Evolutionary conservation across 2,113 vertebrate species (phyloP).

Genomic region (Castor canadensis): DNA sequence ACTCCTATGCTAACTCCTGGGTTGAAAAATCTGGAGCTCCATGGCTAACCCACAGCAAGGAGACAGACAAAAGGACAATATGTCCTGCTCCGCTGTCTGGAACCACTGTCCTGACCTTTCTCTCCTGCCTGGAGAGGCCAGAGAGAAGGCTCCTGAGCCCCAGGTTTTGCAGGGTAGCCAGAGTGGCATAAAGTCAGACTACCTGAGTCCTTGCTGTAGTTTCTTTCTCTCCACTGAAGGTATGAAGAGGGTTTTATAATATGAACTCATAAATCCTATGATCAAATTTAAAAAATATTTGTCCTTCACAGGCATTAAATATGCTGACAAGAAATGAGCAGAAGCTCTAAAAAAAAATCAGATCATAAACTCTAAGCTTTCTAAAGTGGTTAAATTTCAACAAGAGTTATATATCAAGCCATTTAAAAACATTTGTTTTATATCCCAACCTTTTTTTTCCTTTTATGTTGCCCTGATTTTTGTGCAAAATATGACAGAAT

Average conservation of each 20-base stretch:
- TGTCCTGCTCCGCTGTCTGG: neutral
- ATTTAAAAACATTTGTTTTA: slow-evolving; percentile 61
- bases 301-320: slow-evolving; percentile 36
- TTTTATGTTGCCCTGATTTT: slow-evolving; percentile 19
- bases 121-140: neutral
- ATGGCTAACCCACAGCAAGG: neutral
- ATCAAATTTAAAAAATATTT: slow-evolving; percentile 43
- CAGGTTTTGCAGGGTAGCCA: no score
- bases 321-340: slow-evolving; percentile 32
- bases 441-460: neutral
- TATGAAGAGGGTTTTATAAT: neutral
- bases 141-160: accelerated
- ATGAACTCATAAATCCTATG: slow-evolving; percentile 3
- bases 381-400: slow-evolving; percentile 43
- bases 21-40: no score
- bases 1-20: no score
- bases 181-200: neutral
- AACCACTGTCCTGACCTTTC: accelerated
- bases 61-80: neutral
- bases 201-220: neutral
- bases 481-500: slow-evolving; percentile 41
- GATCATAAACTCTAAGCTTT: slow-evolving; percentile 43
- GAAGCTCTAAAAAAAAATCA: slow-evolving; percentile 21
- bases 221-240: neutral
- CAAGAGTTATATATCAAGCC: slow-evolving; percentile 39